Base-by-base conservation (phyloP, 2,797 vertebrate species). In the Lepus oiostolus region DNA sequence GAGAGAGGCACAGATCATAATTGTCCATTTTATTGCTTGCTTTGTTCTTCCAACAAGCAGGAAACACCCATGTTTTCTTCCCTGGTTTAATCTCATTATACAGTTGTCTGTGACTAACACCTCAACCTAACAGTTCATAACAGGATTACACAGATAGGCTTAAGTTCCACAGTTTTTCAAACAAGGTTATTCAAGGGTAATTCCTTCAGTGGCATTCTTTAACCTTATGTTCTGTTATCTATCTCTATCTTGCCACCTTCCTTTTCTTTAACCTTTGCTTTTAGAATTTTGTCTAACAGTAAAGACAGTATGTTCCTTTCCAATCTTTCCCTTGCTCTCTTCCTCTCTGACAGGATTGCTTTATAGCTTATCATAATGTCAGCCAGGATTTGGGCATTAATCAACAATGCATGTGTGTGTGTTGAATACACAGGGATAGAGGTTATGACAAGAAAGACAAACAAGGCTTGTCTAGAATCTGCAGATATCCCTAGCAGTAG, bases 171-270 rank as follows among this genome's bases (percentile, higher is more conserved):
- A 60, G 12, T 96, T 96, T 96, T 96, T 91, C 58, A 94, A 97
- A 95, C 95, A 98, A 97, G 97, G 97, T 98, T 98, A 96, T 97
- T 97, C 97, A 98, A 98, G 97, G 97, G 95, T 95, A 88, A 82
- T 38, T 91, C 42, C n/a, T 77, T 76, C 30, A 9, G 5, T 54
- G 47, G 52, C 7, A 1, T 77, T 91, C 19, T 85, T 88, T 9
- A 7, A 22, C n/a, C 65, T 70, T 26, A 19, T 2, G 0, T 38
- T 81, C 19, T 72, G 0, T 92, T 42, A 72, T 88, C 71, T 97
- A 83, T 28, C 80, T 94, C 91, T 68, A 2, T 28, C 42, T 83
- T 87, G 10, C 75, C 4, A 74, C 60, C 50, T 95, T 47, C 42
- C 62, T 84, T 96, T 90, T 62, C 86, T 24, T 63, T 60, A 76